Evolutionary conservation across 2,113 vertebrate species (phyloP).

Genomic region (Meles meles): DNA sequence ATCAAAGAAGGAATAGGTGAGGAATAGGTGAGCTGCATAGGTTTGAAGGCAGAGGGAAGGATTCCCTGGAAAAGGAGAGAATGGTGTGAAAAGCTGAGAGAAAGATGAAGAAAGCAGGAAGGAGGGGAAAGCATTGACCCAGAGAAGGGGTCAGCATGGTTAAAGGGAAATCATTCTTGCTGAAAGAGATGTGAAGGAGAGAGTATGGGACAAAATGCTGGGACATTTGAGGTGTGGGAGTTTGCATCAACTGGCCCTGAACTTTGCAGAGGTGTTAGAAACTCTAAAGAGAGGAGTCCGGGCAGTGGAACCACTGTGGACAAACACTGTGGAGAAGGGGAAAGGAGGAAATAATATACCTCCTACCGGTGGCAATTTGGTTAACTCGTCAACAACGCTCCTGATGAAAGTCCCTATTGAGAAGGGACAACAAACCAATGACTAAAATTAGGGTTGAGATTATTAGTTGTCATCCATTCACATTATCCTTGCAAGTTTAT

Average conservation of each 20-base stretch:
- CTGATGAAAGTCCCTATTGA: not conserved
- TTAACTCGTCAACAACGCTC: not conserved
- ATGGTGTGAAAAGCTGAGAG: not conserved
- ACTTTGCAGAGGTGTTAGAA: not conserved
- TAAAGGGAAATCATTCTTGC: not conserved
- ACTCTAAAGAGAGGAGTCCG: not conserved
- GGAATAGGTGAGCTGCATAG: not conserved
- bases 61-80: not conserved
- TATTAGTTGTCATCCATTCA: not conserved
- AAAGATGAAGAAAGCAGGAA: not conserved
- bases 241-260: not conserved
- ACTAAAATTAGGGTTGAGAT: not conserved
- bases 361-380: not conserved
- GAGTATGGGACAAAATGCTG: too few species aligned
- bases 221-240: not conserved
- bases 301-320: not conserved
- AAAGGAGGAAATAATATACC: not conserved
- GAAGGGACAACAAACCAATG: not conserved
- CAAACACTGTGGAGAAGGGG: not conserved
- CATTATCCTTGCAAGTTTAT: not conserved
- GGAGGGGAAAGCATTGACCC: not conserved
- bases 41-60: not conserved
- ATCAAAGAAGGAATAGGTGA: too few species aligned
- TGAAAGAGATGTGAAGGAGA: not conserved
- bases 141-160: not conserved